These are phyloP conservation scores for Scelioninae gen. 1 DNA, from an alignment of 2,888 invertebrate genomes.

Conservation along the genomic window DNA sequence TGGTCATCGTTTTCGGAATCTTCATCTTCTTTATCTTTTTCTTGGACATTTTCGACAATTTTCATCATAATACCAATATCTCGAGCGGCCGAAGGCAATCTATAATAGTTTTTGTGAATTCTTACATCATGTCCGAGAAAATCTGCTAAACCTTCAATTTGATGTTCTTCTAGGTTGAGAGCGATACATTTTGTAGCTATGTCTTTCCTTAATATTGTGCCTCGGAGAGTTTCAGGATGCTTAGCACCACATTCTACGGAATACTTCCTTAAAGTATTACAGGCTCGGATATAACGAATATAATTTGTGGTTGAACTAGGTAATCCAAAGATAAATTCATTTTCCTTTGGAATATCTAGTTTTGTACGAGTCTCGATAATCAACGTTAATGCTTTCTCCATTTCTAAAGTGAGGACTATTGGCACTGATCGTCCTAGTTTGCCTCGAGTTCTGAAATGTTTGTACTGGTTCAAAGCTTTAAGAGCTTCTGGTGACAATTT, in stretches of 20 bases:
- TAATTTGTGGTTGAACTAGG: background rate
- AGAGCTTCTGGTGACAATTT: background rate
- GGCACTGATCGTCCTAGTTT: slow-evolving; percentile 26
- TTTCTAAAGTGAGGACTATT: background rate
- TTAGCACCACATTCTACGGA: slow-evolving; percentile 2
- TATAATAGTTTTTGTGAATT: slow-evolving; percentile 7
- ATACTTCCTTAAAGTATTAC: background rate
- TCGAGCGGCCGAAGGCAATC: background rate
- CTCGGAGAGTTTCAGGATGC: background rate
- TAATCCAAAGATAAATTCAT: background rate
- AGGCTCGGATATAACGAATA: background rate
- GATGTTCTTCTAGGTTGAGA: background rate
- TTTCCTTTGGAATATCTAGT: background rate
- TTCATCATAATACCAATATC: background rate
- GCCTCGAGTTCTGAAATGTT: slow-evolving; percentile 53
- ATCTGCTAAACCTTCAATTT: background rate
- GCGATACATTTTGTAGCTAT: slow-evolving; percentile 6
- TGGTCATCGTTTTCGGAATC: background rate
- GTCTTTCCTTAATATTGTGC: background rate
- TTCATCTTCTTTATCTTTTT: background rate
- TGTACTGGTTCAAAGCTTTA: slow-evolving; percentile 37
- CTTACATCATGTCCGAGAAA: background rate
- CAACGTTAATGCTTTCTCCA: background rate
- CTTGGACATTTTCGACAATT: background rate
- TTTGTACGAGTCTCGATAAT: background rate